Percentiles rank a stretch among this genome's conserved stretches.
phyloP scores from a whole-genome alignment of 2,888 invertebrate species.

The Oegoconia quadripuncta region DNA sequence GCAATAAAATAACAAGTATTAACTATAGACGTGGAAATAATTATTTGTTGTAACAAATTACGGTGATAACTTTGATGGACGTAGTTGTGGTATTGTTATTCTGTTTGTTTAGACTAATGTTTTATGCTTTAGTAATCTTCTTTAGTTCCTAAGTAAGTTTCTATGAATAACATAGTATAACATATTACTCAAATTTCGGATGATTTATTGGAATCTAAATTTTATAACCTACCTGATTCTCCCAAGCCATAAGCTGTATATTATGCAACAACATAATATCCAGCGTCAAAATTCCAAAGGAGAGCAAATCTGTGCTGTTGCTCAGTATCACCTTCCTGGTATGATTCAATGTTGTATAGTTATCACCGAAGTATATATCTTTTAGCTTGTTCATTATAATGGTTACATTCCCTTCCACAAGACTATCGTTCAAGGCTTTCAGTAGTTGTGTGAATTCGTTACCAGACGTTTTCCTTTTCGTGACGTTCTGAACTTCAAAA shows the following conservation, averaged over 20 bases:
- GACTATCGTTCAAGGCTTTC: constrained; percentile 72
- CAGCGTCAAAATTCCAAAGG: constrained; percentile 77
- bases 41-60: too few relatives aligned
- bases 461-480: constrained; percentile 27
- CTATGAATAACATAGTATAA: too few relatives aligned
- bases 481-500: constrained; percentile 36
- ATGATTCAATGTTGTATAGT: constrained; percentile 42
- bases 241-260: constrained; percentile 78
- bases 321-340: constrained; percentile 54
- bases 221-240: constrained; percentile 57
- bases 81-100: too few relatives aligned
- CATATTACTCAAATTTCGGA: too few relatives aligned
- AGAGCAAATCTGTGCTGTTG: constrained; percentile 69
- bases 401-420: constrained; percentile 68
- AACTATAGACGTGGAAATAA: too few relatives aligned
- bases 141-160: too few relatives aligned
- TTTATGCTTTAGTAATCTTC: too few relatives aligned
- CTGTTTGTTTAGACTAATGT: too few relatives aligned
- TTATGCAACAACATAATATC: constrained; percentile 79
- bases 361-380: constrained; percentile 71
- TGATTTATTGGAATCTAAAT: background rate
- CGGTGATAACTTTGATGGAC: too few relatives aligned
- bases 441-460: constrained; percentile 58
- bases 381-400: constrained; percentile 71
- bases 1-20: too few relatives aligned